Evolutionary conservation across 2,797 vertebrate species (phyloP).

Genomic region (Rousettus madagascariensis): DNA sequence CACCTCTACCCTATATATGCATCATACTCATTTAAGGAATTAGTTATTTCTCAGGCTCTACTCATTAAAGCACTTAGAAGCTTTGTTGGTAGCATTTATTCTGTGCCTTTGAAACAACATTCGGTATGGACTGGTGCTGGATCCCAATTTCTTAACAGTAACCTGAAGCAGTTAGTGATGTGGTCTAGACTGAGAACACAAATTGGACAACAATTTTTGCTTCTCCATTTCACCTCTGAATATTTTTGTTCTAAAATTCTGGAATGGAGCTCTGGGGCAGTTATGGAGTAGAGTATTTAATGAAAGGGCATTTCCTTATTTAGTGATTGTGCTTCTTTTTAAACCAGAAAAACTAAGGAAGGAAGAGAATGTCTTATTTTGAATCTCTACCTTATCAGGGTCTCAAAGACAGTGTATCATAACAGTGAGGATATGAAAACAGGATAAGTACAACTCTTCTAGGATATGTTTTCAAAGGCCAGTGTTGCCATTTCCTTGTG

Average conservation of each 20-base stretch:
- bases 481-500: background rate
- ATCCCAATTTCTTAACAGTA: background rate
- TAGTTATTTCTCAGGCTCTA: constrained; percentile 40
- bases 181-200: background rate
- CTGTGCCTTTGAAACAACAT: background rate
- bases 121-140: background rate
- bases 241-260: constrained; percentile 49
- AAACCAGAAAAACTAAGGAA: constrained; percentile 40
- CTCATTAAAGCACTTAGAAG: constrained; percentile 47
- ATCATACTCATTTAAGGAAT: constrained; percentile 58
- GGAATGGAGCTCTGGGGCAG: background rate
- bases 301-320: background rate
- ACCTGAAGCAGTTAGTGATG: background rate
- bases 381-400: background rate
- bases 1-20: constrained; percentile 35
- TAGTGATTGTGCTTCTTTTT: constrained; percentile 5
- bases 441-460: background rate
- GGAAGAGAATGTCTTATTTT: constrained; percentile 44
- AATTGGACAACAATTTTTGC: background rate
- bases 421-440: background rate
- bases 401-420: background rate
- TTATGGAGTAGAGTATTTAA: background rate
- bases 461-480: background rate
- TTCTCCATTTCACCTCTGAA: constrained; percentile 16
- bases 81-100: constrained; percentile 16